Percentiles rank a stretch among this genome's conserved stretches.
Evolutionary conservation across 2,113 vertebrate species (phyloP).

Genomic region (Anseranas semipalmata): DNA sequence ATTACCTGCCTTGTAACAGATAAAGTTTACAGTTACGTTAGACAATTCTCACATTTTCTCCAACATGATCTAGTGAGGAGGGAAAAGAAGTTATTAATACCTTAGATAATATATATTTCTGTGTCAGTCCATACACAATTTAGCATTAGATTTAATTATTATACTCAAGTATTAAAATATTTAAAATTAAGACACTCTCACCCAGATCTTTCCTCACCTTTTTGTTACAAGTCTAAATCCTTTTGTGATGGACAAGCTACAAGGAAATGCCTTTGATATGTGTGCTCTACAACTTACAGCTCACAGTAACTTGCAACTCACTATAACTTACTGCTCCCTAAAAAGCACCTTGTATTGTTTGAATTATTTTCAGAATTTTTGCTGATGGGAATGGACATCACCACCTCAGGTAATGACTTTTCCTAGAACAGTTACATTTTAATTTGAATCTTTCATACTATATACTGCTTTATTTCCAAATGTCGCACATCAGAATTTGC

Average conservation of each 20-base stretch:
- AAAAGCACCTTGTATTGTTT: background rate
- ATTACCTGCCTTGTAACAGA: background rate
- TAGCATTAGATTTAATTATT: background rate
- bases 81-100: background rate
- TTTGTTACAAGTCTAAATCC: background rate
- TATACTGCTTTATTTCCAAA: background rate
- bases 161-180: background rate
- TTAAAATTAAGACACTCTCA: background rate
- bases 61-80: background rate
- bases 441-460: background rate
- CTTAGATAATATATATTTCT: background rate
- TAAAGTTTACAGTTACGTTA: background rate
- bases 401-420: background rate
- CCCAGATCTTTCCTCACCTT: background rate
- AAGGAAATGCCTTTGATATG: background rate
- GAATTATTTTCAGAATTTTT: background rate
- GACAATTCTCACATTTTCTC: background rate
- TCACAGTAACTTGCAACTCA: background rate
- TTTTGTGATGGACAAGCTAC: background rate
- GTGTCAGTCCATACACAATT: background rate
- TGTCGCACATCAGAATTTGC: background rate
- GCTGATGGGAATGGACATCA: background rate
- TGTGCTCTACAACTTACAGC: background rate
- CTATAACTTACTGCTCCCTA: background rate
- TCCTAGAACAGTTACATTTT: background rate